A percentile compares a stretch with the other conserved stretches of the same genome.
These are phyloP conservation scores for Caloenas nicobarica DNA, from an alignment of 2,113 vertebrate genomes.

Conservation along the genomic window DNA sequence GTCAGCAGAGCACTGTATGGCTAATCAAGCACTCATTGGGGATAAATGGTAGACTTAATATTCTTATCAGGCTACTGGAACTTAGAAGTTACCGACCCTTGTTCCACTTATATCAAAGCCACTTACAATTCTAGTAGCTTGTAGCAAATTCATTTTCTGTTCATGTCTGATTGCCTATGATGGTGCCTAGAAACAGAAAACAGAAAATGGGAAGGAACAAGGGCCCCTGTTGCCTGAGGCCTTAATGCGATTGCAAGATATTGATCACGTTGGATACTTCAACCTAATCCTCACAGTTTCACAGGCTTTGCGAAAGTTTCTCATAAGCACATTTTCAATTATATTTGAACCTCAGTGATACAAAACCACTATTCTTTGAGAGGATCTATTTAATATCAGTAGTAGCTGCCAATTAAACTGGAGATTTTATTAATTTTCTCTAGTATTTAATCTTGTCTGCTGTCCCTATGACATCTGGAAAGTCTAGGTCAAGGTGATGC, in stretches of 20 bases:
- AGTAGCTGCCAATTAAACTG: background rate
- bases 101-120: slow-evolving; percentile 49
- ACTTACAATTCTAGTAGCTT: slow-evolving; percentile 48
- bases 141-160: slow-evolving; percentile 57
- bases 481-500: background rate
- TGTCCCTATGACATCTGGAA: background rate
- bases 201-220: background rate
- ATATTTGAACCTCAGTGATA: background rate
- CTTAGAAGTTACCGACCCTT: slow-evolving; percentile 40
- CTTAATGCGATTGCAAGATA: slow-evolving; percentile 37
- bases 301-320: slow-evolving; percentile 28
- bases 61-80: slow-evolving; percentile 40
- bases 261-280: slow-evolving; percentile 9
- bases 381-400: background rate
- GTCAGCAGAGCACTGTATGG: slow-evolving; percentile 55
- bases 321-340: slow-evolving; percentile 46
- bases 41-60: slow-evolving; percentile 60
- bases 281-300: slow-evolving; percentile 42
- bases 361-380: background rate
- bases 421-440: slow-evolving; percentile 5
- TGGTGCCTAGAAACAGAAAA: slow-evolving; percentile 43
- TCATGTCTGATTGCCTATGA: slow-evolving; percentile 13
- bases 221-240: background rate
- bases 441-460: background rate
- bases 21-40: slow-evolving; percentile 57